phyloP scores from a whole-genome alignment of 2,113 vertebrate genomes.

The Nycticorax nycticorax region DNA sequence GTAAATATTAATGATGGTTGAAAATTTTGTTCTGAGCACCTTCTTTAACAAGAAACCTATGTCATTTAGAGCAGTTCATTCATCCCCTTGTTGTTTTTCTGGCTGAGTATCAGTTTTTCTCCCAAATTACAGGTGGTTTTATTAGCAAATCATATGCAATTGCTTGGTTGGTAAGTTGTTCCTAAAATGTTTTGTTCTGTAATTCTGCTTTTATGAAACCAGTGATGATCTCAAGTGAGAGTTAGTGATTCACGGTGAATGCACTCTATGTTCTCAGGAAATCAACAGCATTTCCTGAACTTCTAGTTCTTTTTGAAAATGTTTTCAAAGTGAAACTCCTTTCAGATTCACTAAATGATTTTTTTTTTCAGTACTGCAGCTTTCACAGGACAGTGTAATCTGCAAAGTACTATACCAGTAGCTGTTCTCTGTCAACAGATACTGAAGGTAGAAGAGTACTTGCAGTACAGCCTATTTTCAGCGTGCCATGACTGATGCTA shows the following conservation, averaged over 20 bases:
- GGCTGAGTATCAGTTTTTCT: not conserved
- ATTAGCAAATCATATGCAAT: not conserved
- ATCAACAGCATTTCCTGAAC: not conserved
- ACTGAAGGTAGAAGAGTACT: not conserved
- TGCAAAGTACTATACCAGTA: not conserved
- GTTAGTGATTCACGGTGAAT: not conserved
- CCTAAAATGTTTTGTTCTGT: not conserved
- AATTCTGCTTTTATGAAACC: not conserved
- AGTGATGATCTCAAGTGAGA: not conserved
- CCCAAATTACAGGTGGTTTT: not conserved
- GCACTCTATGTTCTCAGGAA: slow-evolving; percentile 22
- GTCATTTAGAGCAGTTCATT: not conserved
- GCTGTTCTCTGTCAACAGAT: not conserved
- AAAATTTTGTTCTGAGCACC: not conserved
- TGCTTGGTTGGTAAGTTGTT: not conserved
- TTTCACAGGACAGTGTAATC: not conserved
- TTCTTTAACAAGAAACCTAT: not conserved
- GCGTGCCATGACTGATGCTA: not conserved
- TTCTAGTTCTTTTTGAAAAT: not conserved
- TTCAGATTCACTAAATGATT: not conserved
- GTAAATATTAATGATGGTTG: not conserved
- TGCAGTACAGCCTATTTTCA: not conserved
- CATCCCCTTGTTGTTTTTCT: not conserved
- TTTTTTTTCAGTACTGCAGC: not conserved
- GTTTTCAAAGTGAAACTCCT: not conserved